Conservation (phyloP, 92 coral and sea anemone species). For the Micromussa lordhowensis region DNA sequence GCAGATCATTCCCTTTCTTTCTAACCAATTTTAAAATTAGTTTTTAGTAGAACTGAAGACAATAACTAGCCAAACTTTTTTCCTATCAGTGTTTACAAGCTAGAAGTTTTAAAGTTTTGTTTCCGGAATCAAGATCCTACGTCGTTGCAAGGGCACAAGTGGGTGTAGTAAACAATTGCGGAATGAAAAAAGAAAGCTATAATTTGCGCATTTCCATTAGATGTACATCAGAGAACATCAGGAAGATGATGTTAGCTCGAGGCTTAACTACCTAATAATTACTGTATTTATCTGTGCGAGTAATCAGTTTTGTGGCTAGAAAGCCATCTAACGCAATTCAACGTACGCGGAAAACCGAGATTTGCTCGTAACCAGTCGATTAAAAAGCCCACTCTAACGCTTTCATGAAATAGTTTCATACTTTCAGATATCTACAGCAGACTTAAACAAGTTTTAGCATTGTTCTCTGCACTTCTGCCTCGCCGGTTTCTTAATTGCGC, state of each 20-base stretch:
- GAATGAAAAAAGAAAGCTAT: constrained; percentile 10
- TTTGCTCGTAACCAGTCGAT: neutral
- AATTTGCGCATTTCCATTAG: constrained; percentile 50
- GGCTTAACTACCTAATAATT: constrained; percentile 55
- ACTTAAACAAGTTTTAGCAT: constrained; percentile 35
- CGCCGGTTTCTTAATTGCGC: constrained; percentile 16
- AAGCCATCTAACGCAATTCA: constrained; percentile 27
- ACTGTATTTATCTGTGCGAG: constrained; percentile 42
- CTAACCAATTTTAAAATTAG: neutral
- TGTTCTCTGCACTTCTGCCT: constrained; percentile 2
- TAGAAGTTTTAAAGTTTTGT: constrained; percentile 18
- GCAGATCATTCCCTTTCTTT: neutral
- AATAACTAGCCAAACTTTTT: neutral
- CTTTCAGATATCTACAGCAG: neutral
- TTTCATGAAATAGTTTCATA: neutral
- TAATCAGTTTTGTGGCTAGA: constrained; percentile 39
- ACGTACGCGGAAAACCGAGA: neutral
- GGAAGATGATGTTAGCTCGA: constrained; percentile 54
- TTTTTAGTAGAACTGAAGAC: neutral
- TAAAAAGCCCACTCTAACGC: neutral
- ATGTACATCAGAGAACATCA: constrained; percentile 40
- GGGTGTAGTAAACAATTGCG: constrained; percentile 27
- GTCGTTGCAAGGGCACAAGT: constrained; percentile 26
- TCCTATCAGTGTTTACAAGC: constrained; percentile 29
- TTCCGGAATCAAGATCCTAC: constrained; percentile 30